phyloP scores from a whole-genome alignment of 2,797 vertebrate species.

The Pangasius macronema region DNA sequence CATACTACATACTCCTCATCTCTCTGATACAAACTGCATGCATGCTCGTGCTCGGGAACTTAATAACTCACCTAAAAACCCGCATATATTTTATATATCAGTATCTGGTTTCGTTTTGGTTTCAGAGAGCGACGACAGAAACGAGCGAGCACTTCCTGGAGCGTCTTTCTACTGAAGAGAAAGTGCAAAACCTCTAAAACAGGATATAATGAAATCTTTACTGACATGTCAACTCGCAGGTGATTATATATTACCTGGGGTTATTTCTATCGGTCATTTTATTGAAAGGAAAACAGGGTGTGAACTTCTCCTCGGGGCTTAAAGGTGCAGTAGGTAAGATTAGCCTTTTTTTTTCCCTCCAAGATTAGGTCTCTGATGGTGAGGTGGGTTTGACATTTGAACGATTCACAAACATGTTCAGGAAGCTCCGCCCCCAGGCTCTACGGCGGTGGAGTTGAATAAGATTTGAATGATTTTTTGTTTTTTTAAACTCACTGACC shows the following conservation, averaged over 20 bases:
- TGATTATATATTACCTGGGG: not conserved
- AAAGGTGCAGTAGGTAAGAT: not conserved
- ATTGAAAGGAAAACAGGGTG: not conserved
- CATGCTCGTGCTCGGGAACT: not conserved
- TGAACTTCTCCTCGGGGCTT: not conserved
- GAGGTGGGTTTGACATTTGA: not conserved
- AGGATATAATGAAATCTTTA: not conserved
- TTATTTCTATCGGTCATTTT: not conserved
- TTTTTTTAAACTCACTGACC: not conserved
- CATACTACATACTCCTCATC: not conserved
- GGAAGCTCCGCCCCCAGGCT: not conserved
- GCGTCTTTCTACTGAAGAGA: not conserved
- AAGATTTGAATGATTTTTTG: not conserved
- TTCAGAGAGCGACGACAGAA: not conserved
- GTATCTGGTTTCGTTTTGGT: not conserved
- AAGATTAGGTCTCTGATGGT: too few species aligned
- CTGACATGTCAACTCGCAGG: not conserved
- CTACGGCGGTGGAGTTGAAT: not conserved
- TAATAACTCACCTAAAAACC: not conserved
- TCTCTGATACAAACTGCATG: not conserved
- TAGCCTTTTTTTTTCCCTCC: too few species aligned
- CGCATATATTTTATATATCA: not conserved
- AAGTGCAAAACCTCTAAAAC: not conserved
- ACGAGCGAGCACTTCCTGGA: not conserved
- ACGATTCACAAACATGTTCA: not conserved